Evolutionary conservation across 2,888 invertebrate species (phyloP), one percentile per base, ranked within the genome.

Genomic region (Harpalus rubripes): DNA sequence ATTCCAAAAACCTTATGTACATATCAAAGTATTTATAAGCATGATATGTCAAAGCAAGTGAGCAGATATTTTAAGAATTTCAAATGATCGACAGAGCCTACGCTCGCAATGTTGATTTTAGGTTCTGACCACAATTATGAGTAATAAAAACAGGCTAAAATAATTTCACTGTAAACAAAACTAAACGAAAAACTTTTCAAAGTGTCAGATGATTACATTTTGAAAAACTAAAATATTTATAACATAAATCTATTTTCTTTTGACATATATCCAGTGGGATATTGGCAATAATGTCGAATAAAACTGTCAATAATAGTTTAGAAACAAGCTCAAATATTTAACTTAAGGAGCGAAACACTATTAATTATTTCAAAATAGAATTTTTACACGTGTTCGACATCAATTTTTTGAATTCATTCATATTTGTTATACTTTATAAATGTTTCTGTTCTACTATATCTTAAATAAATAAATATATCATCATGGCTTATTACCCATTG

Each of bases 11-110:
- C 5, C 32, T 32, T 32, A 59, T 10, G 22, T 26, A 68, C 32
- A 68, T 68, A 7, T 68, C 68, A 15, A 7, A 15, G 32, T 68
- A 68, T 68, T 68, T 68, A 68, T 68, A 68, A n/a, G 7, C 15
- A 68, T 63, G 63, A 18, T 32, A 68, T 68, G 32, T 68, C 68
- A 68, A 68, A 63, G 26, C 22, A 8, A 7, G 12, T 12, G 63
- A 63, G 18, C 63, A 26, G 68, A 68, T 68, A 68, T 68, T 68
- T 68, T 68, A 39, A 26, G 68, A 63, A 63, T 63, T 26, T 63
- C 26, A 63, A 26, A 39, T 39, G 68, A 68, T 68, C 68, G 68
- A 68, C 68, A 68, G 32, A n/a, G 12, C 63, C 63, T 18, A 63
- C 63, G 63, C 63, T 8, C 12, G 26, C 22, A 26, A 63, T 26